Conservation (phyloP, 2,888 invertebrate genomes). For the Trachelus stipa region DNA sequence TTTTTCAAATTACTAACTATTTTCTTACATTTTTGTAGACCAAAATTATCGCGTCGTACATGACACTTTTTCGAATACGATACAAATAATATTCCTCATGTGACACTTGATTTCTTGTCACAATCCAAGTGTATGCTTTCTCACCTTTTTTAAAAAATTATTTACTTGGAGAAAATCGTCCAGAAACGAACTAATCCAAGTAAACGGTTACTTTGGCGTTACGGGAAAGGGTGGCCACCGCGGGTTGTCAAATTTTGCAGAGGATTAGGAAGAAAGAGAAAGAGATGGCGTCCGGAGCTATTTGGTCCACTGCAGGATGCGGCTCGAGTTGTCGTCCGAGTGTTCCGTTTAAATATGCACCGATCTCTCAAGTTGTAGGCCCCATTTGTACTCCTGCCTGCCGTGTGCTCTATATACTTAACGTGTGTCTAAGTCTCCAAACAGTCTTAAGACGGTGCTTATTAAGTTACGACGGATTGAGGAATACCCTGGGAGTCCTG, state of each 20-base stretch:
- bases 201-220: constrained; percentile 27
- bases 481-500: constrained; percentile 61
- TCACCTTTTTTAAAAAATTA: constrained; percentile 34
- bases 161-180: constrained; percentile 60
- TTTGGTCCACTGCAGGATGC: constrained; percentile 58
- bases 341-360: constrained; percentile 55
- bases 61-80: not conserved
- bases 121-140: constrained; percentile 1
- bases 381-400: constrained; percentile 52
- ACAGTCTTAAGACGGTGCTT: constrained; percentile 62
- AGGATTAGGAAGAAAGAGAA: constrained; percentile 36
- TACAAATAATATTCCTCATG: not conserved
- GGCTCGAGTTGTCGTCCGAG: constrained; percentile 48
- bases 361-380: constrained; percentile 31
- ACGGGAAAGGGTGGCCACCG: constrained; percentile 31
- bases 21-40: constrained; percentile 21
- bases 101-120: not conserved
- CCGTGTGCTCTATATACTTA: constrained; percentile 39
- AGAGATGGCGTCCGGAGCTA: constrained; percentile 40
- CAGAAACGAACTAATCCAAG: constrained; percentile 60
- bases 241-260: constrained; percentile 42
- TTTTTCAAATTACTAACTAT: not conserved
- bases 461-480: constrained; percentile 63
- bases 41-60: constrained; percentile 8
- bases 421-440: constrained; percentile 55